These are phyloP conservation scores for Heterotis niloticus DNA, from an alignment of 2,113 vertebrate species.

Conservation along the genomic window DNA sequence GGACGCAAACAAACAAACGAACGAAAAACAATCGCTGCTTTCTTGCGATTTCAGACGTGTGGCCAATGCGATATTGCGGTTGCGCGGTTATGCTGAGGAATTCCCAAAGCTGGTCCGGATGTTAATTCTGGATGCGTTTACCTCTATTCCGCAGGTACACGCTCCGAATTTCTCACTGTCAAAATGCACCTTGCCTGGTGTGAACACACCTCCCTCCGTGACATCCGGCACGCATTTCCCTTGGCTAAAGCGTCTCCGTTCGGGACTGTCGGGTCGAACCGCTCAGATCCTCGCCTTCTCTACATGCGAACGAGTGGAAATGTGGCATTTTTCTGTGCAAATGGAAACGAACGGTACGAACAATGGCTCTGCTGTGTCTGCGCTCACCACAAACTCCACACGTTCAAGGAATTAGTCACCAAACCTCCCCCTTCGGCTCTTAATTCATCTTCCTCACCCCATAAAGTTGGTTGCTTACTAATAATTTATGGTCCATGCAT, in stretches of 20 bases:
- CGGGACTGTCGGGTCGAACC: too few relatives aligned
- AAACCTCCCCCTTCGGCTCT: conserved; percentile 42
- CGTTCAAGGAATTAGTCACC: conserved; percentile 52
- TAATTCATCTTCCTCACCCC: conserved; percentile 50
- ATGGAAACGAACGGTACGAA: background rate
- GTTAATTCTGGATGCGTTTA: background rate
- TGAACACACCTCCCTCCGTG: too few relatives aligned
- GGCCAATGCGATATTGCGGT: conserved; percentile 46
- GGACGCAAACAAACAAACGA: conserved; percentile 68
- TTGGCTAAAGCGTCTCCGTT: too few relatives aligned
- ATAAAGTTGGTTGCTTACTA: conserved; percentile 55
- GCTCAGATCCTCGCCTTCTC: background rate
- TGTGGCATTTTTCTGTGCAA: background rate
- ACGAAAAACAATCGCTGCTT: conserved; percentile 46
- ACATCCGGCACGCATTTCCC: too few relatives aligned
- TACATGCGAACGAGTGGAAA: background rate
- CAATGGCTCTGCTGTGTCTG: background rate
- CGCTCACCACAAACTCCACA: conserved; percentile 12
- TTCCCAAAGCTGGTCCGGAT: background rate
- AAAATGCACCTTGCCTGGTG: too few relatives aligned
- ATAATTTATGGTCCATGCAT: conserved; percentile 57
- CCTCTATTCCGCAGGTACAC: background rate
- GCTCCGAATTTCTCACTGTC: too few relatives aligned
- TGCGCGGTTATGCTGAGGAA: background rate
- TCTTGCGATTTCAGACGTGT: conserved; percentile 58